Evolutionary conservation across 2,113 vertebrate species (phyloP), one percentile per base, ranked within the genome.

Genomic region (Mirza zaza): DNA sequence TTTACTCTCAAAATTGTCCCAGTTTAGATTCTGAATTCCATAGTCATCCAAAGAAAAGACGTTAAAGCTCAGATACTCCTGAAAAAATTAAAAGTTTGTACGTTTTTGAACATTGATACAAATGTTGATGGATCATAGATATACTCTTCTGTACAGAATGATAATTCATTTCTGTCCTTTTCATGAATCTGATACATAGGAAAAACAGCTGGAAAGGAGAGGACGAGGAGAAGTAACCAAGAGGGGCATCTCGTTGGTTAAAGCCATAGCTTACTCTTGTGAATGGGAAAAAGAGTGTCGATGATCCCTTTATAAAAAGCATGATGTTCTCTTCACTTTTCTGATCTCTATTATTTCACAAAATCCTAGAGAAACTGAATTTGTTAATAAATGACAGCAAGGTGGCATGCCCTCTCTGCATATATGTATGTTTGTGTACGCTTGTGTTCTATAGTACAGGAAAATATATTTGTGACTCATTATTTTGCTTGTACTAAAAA

Each of bases 221-320:
- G 6, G 15, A 55, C 0, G 18, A 2, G 12, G 8, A 57, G 23
- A 23, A 15, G 5, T 0, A 5, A 1, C 45, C 3, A 20, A 12
- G 21, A 52, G 25, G 59, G 25, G 25, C 5, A 17, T 8, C 2
- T 81, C 20, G 25, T 23, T 77, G 29, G 15, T 55, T 67, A 59
- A 7, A n/a, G 20, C 29, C 21, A 32, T 13, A 27, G 55, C 45
- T 86, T 25, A 8, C 32, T 32, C 32, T 36, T 25, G 18, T 29
- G 42, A 68, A 14, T 25, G 12, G 36, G 36, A 73, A 48, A 45
- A 63, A 12, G 6, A 34, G 48, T 2, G 7, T 8, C 39, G 25
- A 0, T 48, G 25, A 50, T 70, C 14, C 14, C 34, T 7, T 3
- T 52, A 36, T 52, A 8, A 84, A 42, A 12, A 42, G 27, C 27